Evolutionary conservation across 2,888 invertebrate species (phyloP), one percentile per base, ranked within the genome.

Genomic region (Nineta flava): DNA sequence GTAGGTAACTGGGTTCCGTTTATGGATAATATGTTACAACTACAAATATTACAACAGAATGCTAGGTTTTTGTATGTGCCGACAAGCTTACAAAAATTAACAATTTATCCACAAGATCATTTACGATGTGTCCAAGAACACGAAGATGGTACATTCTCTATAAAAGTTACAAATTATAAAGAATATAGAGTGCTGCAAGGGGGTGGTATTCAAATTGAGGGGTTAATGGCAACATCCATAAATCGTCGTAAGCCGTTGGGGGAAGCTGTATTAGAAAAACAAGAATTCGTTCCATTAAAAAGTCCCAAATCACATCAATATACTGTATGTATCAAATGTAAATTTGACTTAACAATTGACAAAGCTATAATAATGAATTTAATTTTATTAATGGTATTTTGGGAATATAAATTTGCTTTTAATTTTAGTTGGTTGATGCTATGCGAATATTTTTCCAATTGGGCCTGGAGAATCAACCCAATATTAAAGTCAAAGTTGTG

Each of bases 1-100:
- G 59, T 60, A 1, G 81, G 81, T 58, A 87, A 90, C 66, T 93
- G 90, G 90, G 81, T 88, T 10, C 75, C 87, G 1, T 91, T 87
- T 66, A 77, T 92, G 73, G 92, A 92, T 65, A 84, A 85, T 48
- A 81, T 92, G 78, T 70, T 93, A n/a, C 92, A 92, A 66, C 74
- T 86, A 56, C 76, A 79, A 57, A 80, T 90, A 48, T 60, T 87
- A 12, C 75, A 78, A n/a, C 70, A 75, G 41, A 79, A 83, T 56
- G 77, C 79, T 0, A 69, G 83, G 3, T 74, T 76, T 2, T 73
- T 88, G 1, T 75, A 79, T 59, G 74, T 90, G 1, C 90, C 90
- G 0, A 87, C 85, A 1, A 75, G 82, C 49, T 79, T 88, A 31
- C 76, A 79, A 57, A 79, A 74, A 58, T 62, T 87, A 0, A 72